Base-by-base conservation (phyloP, 2,113 vertebrate genomes). In the Chlamydotis undulata region DNA sequence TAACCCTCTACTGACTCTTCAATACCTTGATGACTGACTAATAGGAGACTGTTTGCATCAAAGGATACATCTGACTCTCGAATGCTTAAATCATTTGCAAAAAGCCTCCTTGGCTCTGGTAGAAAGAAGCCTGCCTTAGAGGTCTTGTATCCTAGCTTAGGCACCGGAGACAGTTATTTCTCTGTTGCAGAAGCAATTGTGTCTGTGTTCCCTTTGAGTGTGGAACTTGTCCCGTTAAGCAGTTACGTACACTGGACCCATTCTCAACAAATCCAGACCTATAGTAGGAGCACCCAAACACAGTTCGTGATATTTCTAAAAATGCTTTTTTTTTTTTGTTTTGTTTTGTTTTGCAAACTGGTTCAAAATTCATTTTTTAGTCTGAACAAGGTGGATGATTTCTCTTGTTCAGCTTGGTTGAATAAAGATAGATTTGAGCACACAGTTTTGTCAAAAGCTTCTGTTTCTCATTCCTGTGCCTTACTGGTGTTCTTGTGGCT, bases 231-330 rank as follows among this genome's bases (percentile, higher is more conserved):
- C 21, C 14, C 26, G n/a, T 37, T 60, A 63, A 35, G n/a, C 19
- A 22, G 29, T 21, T 26, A 1, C 0, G 0, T 77, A n/a, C 14
- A 5, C 64, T 10, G 19, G 61, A 14, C 9, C 22, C 10, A 1
- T 61, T 77, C 50, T 57, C 33, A 57, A 7, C 24, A 64, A 73
- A 25, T n/a, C 28, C 49, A 90, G 45, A 64, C 47, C 61, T 71
- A 5, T 8, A 49, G 39, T 22, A 78, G 57, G 25, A 79, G 23
- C 65, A 60, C 45, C 26, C 11, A 56, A 6, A 13, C 29, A 14
- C 7, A 37, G 35, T 35, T 60, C 26, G 0, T 64, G 70, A 4
- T 75, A 22, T 71, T 83, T 68, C 53, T 88, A 18, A 52, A 70
- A 84, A 22, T 12, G 11, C n/a, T 37, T 5, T 35, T 2, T 45